Evolutionary conservation across 2,888 invertebrate species (phyloP).

Genomic region (Synanthedon andrenaeformis): DNA sequence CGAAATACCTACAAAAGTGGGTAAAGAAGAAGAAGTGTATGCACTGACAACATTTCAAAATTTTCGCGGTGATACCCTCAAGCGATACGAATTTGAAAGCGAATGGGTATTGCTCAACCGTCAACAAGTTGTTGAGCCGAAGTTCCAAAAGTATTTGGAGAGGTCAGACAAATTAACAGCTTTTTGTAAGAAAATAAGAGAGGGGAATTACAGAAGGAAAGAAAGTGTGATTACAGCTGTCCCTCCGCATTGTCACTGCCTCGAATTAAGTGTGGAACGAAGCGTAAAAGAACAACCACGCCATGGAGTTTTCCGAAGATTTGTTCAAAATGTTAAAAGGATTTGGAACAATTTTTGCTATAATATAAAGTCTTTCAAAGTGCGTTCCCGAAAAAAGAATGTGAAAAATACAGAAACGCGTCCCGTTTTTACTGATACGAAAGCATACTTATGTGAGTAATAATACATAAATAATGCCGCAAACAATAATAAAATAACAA

Average conservation of each 20-base stretch:
- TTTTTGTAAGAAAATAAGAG: constrained; percentile 30
- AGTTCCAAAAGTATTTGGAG: constrained; percentile 36
- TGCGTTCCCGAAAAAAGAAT: constrained; percentile 1
- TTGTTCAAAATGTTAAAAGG: constrained; percentile 9
- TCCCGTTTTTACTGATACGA: neutral
- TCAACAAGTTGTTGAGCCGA: constrained; percentile 41
- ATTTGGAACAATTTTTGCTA: constrained; percentile 12
- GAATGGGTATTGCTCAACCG: constrained; percentile 50
- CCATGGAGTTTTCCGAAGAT: constrained; percentile 19
- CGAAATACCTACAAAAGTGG: too few species aligned
- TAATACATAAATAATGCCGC: too few species aligned
- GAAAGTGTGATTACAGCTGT: constrained; percentile 28
- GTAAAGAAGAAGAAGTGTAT: constrained; percentile 26
- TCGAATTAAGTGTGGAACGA: constrained; percentile 21
- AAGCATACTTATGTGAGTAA: neutral
- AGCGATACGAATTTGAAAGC: constrained; percentile 46
- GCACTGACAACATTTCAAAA: constrained; percentile 52
- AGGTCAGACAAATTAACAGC: constrained; percentile 31
- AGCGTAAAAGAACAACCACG: constrained; percentile 14
- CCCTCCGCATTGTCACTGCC: constrained; percentile 48
- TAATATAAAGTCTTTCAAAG: neutral
- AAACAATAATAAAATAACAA: too few species aligned
- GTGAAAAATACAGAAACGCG: neutral
- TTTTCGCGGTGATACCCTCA: constrained; percentile 39
- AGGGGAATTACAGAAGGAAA: constrained; percentile 21